phyloP scores from a whole-genome alignment of 2,888 invertebrate species.

The Oithona nana region DNA sequence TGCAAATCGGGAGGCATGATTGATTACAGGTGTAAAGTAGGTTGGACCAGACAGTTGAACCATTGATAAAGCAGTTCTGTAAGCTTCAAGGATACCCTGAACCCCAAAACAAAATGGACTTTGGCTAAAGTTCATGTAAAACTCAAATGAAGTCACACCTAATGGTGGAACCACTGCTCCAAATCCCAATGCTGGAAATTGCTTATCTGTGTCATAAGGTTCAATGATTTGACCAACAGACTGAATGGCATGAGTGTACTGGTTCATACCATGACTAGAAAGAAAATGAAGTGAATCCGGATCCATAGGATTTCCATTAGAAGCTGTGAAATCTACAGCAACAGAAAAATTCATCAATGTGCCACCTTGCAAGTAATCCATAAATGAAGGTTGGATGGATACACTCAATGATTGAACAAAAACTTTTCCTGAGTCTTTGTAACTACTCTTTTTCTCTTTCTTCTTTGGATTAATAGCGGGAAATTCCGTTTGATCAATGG shows the following conservation, averaged over 20 bases:
- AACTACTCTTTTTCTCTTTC: slow-evolving; percentile 31
- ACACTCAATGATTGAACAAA: slow-evolving; percentile 23
- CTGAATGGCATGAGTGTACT: slow-evolving; percentile 30
- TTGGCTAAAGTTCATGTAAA: slow-evolving; percentile 26
- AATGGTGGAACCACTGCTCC: slow-evolving; percentile 33
- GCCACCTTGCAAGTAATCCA: slow-evolving; percentile 35
- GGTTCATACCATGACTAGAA: no score
- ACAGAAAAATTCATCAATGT: slow-evolving; percentile 26
- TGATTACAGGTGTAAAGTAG: slow-evolving; percentile 35
- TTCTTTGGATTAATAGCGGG: slow-evolving; percentile 31
- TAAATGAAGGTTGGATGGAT: slow-evolving; percentile 25
- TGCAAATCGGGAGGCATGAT: slow-evolving; percentile 30
- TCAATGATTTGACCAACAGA: slow-evolving; percentile 31
- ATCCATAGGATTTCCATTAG: slow-evolving; percentile 25
- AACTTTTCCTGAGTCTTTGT: slow-evolving; percentile 34
- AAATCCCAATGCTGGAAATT: slow-evolving; percentile 31
- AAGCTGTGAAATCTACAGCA: slow-evolving; percentile 27
- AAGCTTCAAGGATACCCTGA: slow-evolving; percentile 31
- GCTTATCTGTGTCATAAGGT: slow-evolving; percentile 25
- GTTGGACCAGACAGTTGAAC: slow-evolving; percentile 37
- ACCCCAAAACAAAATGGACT: slow-evolving; percentile 30
- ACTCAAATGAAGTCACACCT: slow-evolving; percentile 33
- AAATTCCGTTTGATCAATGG: slow-evolving; percentile 24
- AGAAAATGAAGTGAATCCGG: slow-evolving; percentile 31
- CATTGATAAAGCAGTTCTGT: slow-evolving; percentile 24